Evolutionary conservation across 1,140 invertebrate species (phyloP), one percentile per base, ranked within the genome.

Genomic region (Lordiphosa mommai): DNA sequence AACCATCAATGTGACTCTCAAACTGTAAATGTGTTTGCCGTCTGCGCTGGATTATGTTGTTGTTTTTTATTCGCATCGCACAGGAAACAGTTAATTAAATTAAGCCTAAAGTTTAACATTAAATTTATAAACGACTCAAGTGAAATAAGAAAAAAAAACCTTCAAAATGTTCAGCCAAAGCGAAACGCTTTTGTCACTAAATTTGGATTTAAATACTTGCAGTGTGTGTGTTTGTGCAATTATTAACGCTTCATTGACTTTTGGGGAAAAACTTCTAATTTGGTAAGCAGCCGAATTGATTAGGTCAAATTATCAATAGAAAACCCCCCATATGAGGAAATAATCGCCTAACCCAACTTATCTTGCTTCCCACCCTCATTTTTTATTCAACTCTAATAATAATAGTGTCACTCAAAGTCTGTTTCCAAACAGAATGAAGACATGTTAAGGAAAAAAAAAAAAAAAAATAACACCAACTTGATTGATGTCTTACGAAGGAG

Each of bases 41-140:
- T 8, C 30, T 33, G 30, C 10, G 20, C 12, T 12, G 46, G 36
- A 41, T 50, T 46, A 46, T 7, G 36, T 12, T 14, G 7, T 33
- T 17, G 10, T n/a, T 10, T 27, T 14, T 36, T 4, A 16, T 60
- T 67, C 58, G 30, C 47, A 13, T 49, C 17, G 69, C 55, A 63
- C 60, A 73, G 76, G 76, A 80, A 80, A 69, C 61, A 58, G 74
- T 84, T 82, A 82, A 82, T 82, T 82, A 72, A 82, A 84, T 82
- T 82, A 82, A 84, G 40, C 47, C 50, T 46, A 64, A 68, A 84
- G 72, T 72, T 77, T 77, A 80, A 61, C 65, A 49, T 56, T 72
- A 53, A 71, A 61, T 38, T 20, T 30, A 60, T 43, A 43, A 43
- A 41, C 17, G 34, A 29, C 48, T 17, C 40, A 44, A 49, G 16